These are phyloP conservation scores for Epirrita christyi DNA, from an alignment of 2,888 invertebrate genomes.

Conservation along the genomic window DNA sequence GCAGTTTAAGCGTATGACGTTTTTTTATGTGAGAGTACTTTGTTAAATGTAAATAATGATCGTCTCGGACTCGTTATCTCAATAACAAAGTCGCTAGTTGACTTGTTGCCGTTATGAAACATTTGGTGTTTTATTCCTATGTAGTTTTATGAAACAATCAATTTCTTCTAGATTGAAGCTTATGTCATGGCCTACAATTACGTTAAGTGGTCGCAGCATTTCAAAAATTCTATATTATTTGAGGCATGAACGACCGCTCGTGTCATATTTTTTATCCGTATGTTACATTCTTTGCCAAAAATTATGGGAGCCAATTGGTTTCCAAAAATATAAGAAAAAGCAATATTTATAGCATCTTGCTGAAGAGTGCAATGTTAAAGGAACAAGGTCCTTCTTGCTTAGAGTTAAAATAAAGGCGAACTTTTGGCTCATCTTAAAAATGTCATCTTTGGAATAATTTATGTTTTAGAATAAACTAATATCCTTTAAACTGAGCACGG, in stretches of 20 bases:
- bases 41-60: constrained; percentile 69
- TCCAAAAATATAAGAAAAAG: too few species aligned
- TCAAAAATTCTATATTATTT: too few species aligned
- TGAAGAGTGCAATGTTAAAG: too few species aligned
- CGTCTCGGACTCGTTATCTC: constrained; percentile 43
- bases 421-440: not conserved
- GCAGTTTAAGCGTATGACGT: constrained; percentile 72
- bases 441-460: not conserved
- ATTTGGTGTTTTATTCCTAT: not conserved
- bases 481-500: constrained; percentile 44
- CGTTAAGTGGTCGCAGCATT: too few species aligned
- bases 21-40: constrained; percentile 69
- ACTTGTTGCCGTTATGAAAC: not conserved
- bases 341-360: too few species aligned
- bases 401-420: not conserved
- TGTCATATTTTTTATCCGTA: too few species aligned
- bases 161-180: too few species aligned
- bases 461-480: constrained; percentile 9
- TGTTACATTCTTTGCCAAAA: too few species aligned
- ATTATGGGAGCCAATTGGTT: too few species aligned
- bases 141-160: too few species aligned
- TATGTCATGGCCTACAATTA: too few species aligned
- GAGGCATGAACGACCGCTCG: too few species aligned
- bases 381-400: not conserved
- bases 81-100: constrained; percentile 42